These are phyloP conservation scores for Fragum fragum DNA, from an alignment of 2,888 invertebrate species.

Conservation along the genomic window DNA sequence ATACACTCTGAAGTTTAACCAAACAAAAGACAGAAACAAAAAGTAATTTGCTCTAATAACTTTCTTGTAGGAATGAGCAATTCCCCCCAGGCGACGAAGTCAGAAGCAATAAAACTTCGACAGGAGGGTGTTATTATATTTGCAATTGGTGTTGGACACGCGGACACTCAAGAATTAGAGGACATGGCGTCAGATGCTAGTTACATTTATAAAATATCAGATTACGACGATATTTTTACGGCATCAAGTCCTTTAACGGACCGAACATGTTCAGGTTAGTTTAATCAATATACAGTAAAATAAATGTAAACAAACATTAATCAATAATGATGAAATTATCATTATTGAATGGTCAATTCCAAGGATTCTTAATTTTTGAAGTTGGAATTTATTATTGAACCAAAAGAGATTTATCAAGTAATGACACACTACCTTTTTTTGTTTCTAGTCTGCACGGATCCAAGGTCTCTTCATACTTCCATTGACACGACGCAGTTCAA, in stretches of 20 bases:
- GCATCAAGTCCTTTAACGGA: conserved; percentile 1
- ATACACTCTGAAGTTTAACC: too few relatives aligned
- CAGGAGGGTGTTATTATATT: background rate
- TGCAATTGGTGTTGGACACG: conserved; percentile 2
- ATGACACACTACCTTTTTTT: too few relatives aligned
- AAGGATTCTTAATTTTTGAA: too few relatives aligned
- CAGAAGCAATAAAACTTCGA: background rate
- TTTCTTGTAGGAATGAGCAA: background rate
- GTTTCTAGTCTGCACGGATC: background rate
- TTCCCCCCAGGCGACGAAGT: background rate
- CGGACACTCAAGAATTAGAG: background rate
- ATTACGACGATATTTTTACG: conserved; percentile 5
- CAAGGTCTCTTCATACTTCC: background rate
- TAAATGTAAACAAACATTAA: too few relatives aligned
- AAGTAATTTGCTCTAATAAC: too few relatives aligned
- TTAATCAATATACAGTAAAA: too few relatives aligned
- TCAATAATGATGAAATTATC: too few relatives aligned
- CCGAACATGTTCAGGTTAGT: conserved; percentile 6
- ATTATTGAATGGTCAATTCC: too few relatives aligned
- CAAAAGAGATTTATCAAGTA: too few relatives aligned
- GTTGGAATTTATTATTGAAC: too few relatives aligned
- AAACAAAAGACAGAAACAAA: too few relatives aligned
- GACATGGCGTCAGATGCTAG: background rate
- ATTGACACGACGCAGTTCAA: background rate
- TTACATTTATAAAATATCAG: background rate